phyloP scores from a whole-genome alignment of 2,888 invertebrate species.

The Sinhomidia bicolor region DNA sequence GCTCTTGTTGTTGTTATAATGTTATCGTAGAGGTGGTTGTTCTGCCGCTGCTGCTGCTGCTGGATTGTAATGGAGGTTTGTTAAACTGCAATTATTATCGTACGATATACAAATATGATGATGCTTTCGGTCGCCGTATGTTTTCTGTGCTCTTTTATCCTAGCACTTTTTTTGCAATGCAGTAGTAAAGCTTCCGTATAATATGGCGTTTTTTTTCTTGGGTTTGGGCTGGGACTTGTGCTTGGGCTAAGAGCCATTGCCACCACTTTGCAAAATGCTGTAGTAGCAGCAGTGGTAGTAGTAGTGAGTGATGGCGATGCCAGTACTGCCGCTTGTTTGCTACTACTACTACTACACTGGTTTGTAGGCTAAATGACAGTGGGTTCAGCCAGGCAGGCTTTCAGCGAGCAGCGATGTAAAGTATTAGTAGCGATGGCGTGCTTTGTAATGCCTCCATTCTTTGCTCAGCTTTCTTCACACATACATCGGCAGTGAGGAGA shows the following conservation, averaged over 20 bases:
- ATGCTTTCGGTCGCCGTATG: not conserved
- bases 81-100: constrained; percentile 61
- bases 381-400: constrained; percentile 51
- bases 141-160: not conserved
- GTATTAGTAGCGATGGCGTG: constrained; percentile 43
- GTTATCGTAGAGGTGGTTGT: constrained; percentile 19
- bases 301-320: no score
- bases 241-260: constrained; percentile 8
- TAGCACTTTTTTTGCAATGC: constrained; percentile 45
- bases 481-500: constrained; percentile 38
- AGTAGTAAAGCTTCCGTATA: constrained; percentile 47
- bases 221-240: constrained; percentile 61
- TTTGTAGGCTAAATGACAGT: constrained; percentile 59
- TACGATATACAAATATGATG: constrained; percentile 32
- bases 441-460: constrained; percentile 62
- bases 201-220: constrained; percentile 34
- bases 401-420: not conserved
- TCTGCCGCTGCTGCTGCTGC: constrained; percentile 41
- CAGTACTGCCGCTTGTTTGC: constrained; percentile 19
- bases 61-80: constrained; percentile 51
- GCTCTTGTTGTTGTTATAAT: no score
- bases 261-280: not conserved
- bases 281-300: no score
- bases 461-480: constrained; percentile 67
- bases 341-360: not conserved